These are phyloP conservation scores for Phymorhynchus buccinoides DNA, from an alignment of 1,140 invertebrate species.

Conservation along the genomic window DNA sequence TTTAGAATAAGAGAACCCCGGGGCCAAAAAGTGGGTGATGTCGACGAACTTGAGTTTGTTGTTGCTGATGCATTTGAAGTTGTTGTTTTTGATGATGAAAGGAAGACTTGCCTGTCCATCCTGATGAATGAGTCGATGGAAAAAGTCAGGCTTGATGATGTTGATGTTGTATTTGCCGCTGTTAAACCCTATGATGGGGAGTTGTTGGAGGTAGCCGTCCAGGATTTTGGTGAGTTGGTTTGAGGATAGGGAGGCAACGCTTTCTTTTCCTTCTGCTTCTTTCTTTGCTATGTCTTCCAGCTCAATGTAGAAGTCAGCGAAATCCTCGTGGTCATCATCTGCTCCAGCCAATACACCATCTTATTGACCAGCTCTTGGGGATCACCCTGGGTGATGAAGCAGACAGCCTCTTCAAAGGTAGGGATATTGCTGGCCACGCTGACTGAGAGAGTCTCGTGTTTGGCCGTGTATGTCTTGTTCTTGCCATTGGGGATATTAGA, in stretches of 20 bases:
- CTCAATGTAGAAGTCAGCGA: neutral
- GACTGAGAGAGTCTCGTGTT: neutral
- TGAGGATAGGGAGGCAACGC: neutral
- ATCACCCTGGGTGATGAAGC: slow-evolving; percentile 14
- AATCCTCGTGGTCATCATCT: neutral
- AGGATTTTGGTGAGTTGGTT: neutral
- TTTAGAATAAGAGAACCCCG: slow-evolving; percentile 40
- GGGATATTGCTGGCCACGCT: neutral
- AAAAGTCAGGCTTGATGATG: slow-evolving; percentile 40
- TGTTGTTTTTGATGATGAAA: slow-evolving; percentile 45
- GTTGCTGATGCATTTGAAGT: slow-evolving; percentile 42
- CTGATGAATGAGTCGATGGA: slow-evolving; percentile 10
- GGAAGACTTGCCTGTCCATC: neutral
- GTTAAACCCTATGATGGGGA: slow-evolving; percentile 38
- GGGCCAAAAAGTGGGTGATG: slow-evolving; percentile 49
- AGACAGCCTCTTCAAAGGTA: neutral
- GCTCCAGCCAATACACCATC: slow-evolving; percentile 24
- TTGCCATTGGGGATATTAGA: neutral
- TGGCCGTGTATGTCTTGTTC: slow-evolving; percentile 9
- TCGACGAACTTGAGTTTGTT: slow-evolving; percentile 47
- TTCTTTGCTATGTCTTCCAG: neutral
- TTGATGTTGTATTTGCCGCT: slow-evolving; percentile 47
- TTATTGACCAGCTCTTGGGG: slow-evolving; percentile 2
- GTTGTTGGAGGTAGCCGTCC: slow-evolving; percentile 27
- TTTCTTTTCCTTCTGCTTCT: neutral